These are phyloP conservation scores for Okamejei kenojei DNA, from an alignment of 2,797 vertebrate genomes.

Conservation along the genomic window DNA sequence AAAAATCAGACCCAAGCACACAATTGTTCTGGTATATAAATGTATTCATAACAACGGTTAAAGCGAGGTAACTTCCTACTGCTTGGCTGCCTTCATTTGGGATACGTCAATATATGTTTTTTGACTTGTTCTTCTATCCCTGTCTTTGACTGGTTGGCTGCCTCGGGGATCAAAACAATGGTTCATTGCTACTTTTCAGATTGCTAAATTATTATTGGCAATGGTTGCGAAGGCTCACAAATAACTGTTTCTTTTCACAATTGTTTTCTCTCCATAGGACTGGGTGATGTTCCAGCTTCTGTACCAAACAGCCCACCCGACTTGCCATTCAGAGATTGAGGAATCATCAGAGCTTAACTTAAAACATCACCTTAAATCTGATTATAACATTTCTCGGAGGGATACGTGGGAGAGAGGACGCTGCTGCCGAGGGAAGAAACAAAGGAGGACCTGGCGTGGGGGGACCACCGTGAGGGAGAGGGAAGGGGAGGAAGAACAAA, in stretches of 20 bases:
- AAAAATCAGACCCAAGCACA: neutral
- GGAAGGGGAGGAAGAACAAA: no score
- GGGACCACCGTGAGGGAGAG: no score
- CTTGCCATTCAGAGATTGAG: neutral
- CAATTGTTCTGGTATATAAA: neutral
- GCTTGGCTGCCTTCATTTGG: neutral
- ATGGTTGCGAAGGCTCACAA: neutral
- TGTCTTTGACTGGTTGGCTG: neutral
- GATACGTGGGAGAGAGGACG: no score
- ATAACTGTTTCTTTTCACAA: neutral
- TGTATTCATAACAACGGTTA: neutral
- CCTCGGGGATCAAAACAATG: no score
- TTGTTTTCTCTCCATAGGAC: neutral
- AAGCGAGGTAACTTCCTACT: neutral
- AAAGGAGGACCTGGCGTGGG: no score
- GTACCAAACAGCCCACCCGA: neutral
- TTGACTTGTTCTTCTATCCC: neutral
- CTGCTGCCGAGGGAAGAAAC: no score
- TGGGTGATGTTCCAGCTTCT: neutral
- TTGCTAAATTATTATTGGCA: neutral
- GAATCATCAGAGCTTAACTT: neutral
- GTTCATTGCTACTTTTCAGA: neutral
- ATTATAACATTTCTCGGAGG: neutral
- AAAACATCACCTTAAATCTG: neutral
- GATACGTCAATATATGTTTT: neutral